Evolutionary conservation across 2,888 invertebrate genomes (phyloP), one percentile per base, ranked within the genome.

Genomic region (Tinea semifulvella): DNA sequence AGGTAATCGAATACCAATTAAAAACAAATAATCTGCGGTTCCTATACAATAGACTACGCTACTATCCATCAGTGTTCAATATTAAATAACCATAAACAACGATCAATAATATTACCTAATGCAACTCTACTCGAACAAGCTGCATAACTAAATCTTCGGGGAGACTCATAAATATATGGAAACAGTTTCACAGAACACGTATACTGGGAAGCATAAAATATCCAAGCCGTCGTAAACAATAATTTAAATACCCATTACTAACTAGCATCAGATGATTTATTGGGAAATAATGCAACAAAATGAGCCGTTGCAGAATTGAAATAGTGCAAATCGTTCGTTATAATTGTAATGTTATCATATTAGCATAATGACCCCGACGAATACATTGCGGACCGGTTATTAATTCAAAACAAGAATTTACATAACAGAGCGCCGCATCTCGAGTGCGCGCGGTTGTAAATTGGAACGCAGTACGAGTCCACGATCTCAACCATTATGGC

Each of bases 321-420:
- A 7, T 31, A 14, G 14, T 31, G 11, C 13, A 31, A 13, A 31
- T 26, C 2, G 31, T 31, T 11, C 13, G n/a, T 31, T 11, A 13
- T 31, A 13, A 13, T 31, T 31, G 31, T 31, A 31, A 31, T 31
- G 2, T 4, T 27, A 31, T n/a, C n/a, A n/a, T 13, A 31, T 31
- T 31, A 31, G n/a, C 31, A 31, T 13, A 31, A 31, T 31, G 22
- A 22, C 5, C 22, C n/a, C 6, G 31, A 14, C 31, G 11, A n/a
- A 14, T 31, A 14, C 31, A 31, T 31, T 31, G 31, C 36, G 36
- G 35, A 35, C 35, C 26, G 25, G 50, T 46, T 47, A 54, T 55
- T 58, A 53, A 59, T 56, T 56, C 53, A 54, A 58, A 57, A 55
- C 54, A 54, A 53, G 52, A 48, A 60, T 60, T 57, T 58, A 53